Conservation (phyloP, 2,797 vertebrate genomes). For the Muscicapa striata region DNA sequence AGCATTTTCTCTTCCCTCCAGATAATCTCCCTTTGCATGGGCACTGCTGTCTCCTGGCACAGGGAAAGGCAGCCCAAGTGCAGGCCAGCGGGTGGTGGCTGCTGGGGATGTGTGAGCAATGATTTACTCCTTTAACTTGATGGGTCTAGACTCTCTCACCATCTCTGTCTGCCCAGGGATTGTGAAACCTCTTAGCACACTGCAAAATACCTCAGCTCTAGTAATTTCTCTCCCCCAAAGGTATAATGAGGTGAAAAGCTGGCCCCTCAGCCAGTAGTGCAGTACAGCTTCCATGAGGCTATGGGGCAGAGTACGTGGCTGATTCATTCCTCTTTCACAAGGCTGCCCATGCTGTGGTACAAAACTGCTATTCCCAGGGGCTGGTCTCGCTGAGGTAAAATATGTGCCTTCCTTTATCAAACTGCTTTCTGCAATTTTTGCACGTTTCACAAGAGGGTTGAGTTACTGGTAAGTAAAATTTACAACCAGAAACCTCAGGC, state of each 20-base stretch:
- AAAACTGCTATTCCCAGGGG: background rate
- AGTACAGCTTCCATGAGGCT: background rate
- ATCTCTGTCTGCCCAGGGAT: background rate
- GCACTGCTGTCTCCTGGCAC: background rate
- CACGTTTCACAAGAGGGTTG: background rate
- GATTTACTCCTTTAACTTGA: background rate
- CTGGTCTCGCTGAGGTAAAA: background rate
- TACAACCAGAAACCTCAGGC: background rate
- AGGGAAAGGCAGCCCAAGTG: background rate
- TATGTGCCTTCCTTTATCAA: background rate
- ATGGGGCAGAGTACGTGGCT: background rate
- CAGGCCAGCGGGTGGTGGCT: rapidly evolving
- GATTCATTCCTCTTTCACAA: slow-evolving; percentile 6
- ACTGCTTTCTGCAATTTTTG: background rate
- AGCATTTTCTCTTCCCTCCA: rapidly evolving
- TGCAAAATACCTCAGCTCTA: background rate
- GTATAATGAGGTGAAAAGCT: background rate
- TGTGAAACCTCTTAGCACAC: background rate
- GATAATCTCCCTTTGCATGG: background rate
- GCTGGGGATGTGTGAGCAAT: background rate
- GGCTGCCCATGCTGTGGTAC: background rate
- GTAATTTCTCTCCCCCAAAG: slow-evolving; percentile 16
- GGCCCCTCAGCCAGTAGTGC: background rate
- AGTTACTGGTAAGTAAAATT: background rate
- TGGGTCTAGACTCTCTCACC: background rate